These are phyloP conservation scores for Bombylius major DNA, from an alignment of 2,888 invertebrate genomes.

Conservation along the genomic window DNA sequence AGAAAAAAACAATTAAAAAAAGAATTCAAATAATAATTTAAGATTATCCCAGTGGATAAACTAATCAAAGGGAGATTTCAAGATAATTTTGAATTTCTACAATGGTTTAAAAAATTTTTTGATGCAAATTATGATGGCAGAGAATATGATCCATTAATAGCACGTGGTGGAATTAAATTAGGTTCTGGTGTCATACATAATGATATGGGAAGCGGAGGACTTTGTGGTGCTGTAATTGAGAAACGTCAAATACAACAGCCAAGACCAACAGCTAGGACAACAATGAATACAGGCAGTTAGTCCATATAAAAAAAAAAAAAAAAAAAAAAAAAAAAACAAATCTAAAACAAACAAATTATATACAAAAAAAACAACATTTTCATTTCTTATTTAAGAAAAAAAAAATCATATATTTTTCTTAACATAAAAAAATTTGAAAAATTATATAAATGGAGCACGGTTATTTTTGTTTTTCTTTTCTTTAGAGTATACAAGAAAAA, in stretches of 20 bases:
- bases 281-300: constrained; percentile 18
- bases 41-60: constrained; percentile 99
- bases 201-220: constrained; percentile 18
- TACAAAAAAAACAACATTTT: too few relatives aligned
- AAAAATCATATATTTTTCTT: background rate
- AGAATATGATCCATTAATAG: constrained; percentile 86
- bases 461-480: constrained; percentile 17
- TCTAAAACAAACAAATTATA: too few relatives aligned
- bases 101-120: constrained; percentile 99
- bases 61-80: constrained; percentile 99
- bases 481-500: background rate
- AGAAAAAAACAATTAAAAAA: background rate
- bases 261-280: constrained; percentile 14
- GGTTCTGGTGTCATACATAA: constrained; percentile 51
- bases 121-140: constrained; percentile 99
- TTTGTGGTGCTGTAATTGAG: constrained; percentile 28
- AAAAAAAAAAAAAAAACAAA: constrained; percentile 1
- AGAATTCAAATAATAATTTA: background rate
- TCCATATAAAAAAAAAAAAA: constrained; percentile 2
- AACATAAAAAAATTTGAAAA: too few relatives aligned
- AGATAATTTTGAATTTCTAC: constrained; percentile 99
- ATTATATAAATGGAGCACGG: constrained; percentile 7
- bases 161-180: constrained; percentile 69
- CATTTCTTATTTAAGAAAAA: background rate
- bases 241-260: constrained; percentile 31